Conservation (phyloP, 2,113 vertebrate species). For the Alosa alosa region DNA sequence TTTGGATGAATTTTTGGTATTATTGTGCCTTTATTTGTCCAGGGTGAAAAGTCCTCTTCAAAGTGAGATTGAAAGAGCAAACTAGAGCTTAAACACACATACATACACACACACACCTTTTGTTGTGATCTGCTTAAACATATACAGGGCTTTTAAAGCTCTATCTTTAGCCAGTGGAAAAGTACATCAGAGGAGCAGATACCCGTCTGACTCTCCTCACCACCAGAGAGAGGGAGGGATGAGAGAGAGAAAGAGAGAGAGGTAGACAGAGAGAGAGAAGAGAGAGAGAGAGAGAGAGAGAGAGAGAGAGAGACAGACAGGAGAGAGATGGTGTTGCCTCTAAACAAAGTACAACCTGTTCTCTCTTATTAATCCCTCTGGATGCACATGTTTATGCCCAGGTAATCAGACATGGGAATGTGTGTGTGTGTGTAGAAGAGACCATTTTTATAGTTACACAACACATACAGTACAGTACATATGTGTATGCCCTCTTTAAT, state of each 20-base stretch:
- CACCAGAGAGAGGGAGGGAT: slow-evolving; percentile 71
- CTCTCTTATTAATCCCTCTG: neutral
- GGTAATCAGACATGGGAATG: neutral
- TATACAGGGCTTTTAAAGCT: slow-evolving; percentile 12
- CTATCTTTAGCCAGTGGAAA: slow-evolving; percentile 51
- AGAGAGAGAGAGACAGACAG: neutral
- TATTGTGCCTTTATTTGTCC: too few relatives aligned
- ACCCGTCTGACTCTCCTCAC: slow-evolving; percentile 65
- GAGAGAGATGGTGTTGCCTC: too few relatives aligned
- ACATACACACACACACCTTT: neutral
- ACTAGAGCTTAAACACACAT: neutral
- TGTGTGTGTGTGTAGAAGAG: neutral
- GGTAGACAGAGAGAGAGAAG: too few relatives aligned
- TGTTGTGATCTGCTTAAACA: neutral
- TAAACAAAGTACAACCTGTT: neutral
- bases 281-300: neutral
- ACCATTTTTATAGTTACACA: too few relatives aligned
- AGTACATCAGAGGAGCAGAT: slow-evolving; percentile 63
- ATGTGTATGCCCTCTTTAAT: too few relatives aligned
- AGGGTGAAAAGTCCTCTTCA: too few relatives aligned
- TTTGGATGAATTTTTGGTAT: too few relatives aligned
- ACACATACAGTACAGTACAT: too few relatives aligned
- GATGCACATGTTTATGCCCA: neutral
- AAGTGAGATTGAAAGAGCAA: too few relatives aligned
- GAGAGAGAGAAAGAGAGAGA: slow-evolving; percentile 18